These are phyloP conservation scores for Ramphastos sulfuratus DNA, from an alignment of 2,113 vertebrate genomes.

Conservation along the genomic window DNA sequence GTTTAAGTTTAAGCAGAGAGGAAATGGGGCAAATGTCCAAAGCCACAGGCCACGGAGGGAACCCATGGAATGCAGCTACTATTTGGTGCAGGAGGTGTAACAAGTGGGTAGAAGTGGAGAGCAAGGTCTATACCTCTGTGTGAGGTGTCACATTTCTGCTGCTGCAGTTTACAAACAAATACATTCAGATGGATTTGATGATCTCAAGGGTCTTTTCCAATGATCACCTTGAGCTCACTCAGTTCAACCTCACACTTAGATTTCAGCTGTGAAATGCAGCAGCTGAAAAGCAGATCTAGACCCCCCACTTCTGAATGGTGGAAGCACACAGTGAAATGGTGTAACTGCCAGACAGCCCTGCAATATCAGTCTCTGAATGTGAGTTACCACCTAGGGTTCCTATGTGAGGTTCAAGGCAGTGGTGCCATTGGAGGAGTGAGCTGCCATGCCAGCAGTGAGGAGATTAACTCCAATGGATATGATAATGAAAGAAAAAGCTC, in stretches of 20 bases:
- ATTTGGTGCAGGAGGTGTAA: neutral
- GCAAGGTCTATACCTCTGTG: neutral
- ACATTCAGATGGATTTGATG: neutral
- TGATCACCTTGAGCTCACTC: neutral
- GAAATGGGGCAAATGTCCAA: neutral
- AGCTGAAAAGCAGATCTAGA: neutral
- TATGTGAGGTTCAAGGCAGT: neutral
- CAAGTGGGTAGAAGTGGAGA: neutral
- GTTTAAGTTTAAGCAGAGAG: neutral
- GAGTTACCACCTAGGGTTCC: neutral
- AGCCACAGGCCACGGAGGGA: neutral
- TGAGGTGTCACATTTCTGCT: neutral
- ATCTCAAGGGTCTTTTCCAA: neutral
- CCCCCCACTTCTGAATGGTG: neutral
- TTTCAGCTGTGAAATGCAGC: neutral
- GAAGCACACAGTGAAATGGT: neutral
- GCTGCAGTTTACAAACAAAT: neutral
- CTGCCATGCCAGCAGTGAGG: neutral
- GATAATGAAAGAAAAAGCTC: neutral
- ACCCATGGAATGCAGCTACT: fast-evolving
- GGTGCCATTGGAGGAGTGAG: fast-evolving
- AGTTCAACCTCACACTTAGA: neutral
- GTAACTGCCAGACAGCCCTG: neutral
- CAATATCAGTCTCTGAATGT: neutral
- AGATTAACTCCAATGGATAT: neutral